A percentile compares a stretch with the other conserved stretches of the same genome.
Evolutionary conservation across 2,888 invertebrate genomes (phyloP).

Genomic region (Nectonema munidae): DNA sequence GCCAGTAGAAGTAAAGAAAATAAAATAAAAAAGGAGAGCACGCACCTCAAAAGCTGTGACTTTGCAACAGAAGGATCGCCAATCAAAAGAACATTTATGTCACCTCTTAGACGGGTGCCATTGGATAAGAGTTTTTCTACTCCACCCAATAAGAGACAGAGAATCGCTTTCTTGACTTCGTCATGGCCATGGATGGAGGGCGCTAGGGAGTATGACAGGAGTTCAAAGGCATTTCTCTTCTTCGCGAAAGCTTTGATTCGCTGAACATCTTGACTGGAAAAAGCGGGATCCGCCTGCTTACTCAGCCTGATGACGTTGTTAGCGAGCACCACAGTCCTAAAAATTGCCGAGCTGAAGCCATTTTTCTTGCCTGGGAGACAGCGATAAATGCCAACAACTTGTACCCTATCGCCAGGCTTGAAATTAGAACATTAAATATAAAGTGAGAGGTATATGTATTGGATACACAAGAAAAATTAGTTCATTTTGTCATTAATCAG

Average conservation of each 20-base stretch:
- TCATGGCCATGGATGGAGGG: conserved; percentile 92
- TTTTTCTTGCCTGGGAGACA: conserved; percentile 72
- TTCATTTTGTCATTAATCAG: too few relatives aligned
- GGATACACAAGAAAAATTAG: too few relatives aligned
- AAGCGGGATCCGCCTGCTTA: conserved; percentile 38
- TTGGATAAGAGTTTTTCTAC: conserved; percentile 53
- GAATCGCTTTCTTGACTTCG: conserved; percentile 69
- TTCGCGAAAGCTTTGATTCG: conserved; percentile 44
- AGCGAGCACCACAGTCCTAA: conserved; percentile 58
- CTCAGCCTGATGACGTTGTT: conserved; percentile 59
- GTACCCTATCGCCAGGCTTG: conserved; percentile 86
- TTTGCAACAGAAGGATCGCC: conserved; percentile 97
- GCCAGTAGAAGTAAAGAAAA: not conserved
- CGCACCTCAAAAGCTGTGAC: conserved; percentile 37
- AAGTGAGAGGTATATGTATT: too few relatives aligned
- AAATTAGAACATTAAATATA: conserved; percentile 27
- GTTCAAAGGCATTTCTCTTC: conserved; percentile 41
- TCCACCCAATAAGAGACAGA: conserved; percentile 69
- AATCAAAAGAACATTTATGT: conserved; percentile 62
- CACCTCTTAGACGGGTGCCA: conserved; percentile 55
- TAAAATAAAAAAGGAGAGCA: not conserved
- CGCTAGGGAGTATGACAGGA: conserved; percentile 58
- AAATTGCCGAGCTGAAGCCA: conserved; percentile 35
- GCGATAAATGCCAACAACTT: conserved; percentile 65
- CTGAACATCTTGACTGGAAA: conserved; percentile 52